phyloP scores from a whole-genome alignment of 2,113 vertebrate species.

The Megaleporinus macrocephalus region DNA sequence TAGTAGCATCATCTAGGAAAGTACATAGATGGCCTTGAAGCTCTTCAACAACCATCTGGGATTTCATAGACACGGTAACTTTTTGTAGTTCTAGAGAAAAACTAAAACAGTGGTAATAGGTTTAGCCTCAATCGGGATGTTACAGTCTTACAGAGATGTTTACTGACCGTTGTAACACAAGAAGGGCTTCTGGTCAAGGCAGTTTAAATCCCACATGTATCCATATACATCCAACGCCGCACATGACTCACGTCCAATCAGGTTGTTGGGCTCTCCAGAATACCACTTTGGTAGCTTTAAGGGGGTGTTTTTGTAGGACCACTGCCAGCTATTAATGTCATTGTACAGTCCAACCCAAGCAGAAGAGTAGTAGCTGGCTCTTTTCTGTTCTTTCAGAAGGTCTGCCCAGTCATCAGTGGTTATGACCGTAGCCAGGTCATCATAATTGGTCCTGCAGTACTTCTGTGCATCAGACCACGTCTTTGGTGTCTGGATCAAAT shows the following conservation, averaged over 20 bases:
- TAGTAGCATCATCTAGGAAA: no score
- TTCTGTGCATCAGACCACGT: background rate
- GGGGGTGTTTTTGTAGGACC: background rate
- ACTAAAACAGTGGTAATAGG: no score
- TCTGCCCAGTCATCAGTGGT: background rate
- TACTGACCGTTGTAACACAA: slow-evolving; percentile 38
- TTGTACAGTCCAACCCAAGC: slow-evolving; percentile 41
- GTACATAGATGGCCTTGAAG: no score
- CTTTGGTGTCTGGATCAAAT: slow-evolving; percentile 4
- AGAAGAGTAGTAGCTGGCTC: background rate
- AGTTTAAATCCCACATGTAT: slow-evolving; percentile 23
- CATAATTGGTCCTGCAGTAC: background rate
- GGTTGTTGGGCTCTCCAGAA: background rate
- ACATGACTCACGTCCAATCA: background rate
- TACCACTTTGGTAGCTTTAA: background rate
- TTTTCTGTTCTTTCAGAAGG: background rate
- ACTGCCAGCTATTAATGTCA: background rate
- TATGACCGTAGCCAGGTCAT: slow-evolving; percentile 11
- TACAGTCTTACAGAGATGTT: background rate
- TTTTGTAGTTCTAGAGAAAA: no score
- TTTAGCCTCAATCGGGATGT: no score
- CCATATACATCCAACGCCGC: background rate
- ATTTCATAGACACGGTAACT: no score
- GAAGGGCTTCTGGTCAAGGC: background rate
- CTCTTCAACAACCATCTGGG: no score